Conservation (phyloP, 2,888 invertebrate genomes). For the Watsonalla cultraria region DNA sequence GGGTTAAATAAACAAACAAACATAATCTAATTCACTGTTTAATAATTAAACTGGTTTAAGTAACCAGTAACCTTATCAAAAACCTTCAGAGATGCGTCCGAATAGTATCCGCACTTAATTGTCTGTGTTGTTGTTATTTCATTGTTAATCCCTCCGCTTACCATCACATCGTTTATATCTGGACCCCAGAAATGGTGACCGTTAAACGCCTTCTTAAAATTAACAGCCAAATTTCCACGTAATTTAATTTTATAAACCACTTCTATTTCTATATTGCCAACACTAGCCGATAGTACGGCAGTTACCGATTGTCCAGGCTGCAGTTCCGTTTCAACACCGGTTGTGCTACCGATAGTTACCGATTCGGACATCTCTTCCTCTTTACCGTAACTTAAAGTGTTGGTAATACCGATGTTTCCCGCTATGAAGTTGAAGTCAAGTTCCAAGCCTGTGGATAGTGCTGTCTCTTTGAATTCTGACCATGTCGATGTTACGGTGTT, state of each 20-base stretch:
- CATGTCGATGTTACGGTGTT: conserved; percentile 52
- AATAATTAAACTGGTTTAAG: too few relatives aligned
- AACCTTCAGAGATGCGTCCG: conserved; percentile 50
- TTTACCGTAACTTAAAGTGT: conserved; percentile 46
- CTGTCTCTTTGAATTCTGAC: conserved; percentile 46
- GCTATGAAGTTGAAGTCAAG: conserved; percentile 49
- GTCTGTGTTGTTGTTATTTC: conserved; percentile 35
- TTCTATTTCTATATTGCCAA: conserved; percentile 48
- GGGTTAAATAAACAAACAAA: too few relatives aligned
- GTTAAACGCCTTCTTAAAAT: conserved; percentile 37
- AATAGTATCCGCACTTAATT: conserved; percentile 46
- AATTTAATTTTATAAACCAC: conserved; percentile 41
- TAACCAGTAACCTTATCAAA: conserved; percentile 47
- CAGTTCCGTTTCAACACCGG: conserved; percentile 51
- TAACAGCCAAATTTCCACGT: conserved; percentile 53
- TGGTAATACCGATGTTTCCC: conserved; percentile 47
- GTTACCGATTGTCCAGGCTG: conserved; percentile 49
- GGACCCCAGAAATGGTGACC: conserved; percentile 61
- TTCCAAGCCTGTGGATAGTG: conserved; percentile 46
- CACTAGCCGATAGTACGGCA: conserved; percentile 48
- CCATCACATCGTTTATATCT: conserved; percentile 39
- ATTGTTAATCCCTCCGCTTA: conserved; percentile 35
- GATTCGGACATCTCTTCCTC: conserved; percentile 51
- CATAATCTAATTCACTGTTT: too few relatives aligned
- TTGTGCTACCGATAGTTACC: conserved; percentile 46